These are phyloP conservation scores for Protonemura montana DNA, from an alignment of 2,888 invertebrate species.

Conservation along the genomic window DNA sequence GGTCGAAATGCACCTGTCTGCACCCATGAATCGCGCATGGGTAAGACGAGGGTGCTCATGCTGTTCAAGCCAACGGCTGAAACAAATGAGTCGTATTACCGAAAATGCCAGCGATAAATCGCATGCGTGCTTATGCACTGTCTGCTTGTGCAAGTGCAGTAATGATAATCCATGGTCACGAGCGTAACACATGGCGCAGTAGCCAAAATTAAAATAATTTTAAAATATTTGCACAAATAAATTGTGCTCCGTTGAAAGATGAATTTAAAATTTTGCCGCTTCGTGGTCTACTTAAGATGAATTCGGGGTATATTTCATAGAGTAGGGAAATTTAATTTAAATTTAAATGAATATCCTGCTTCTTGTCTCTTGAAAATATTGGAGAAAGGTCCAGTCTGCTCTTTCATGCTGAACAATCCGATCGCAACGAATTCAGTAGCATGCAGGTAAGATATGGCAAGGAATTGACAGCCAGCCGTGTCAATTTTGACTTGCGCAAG, in stretches of 20 bases:
- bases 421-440: not conserved
- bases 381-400: not conserved
- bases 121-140: not conserved
- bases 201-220: not conserved
- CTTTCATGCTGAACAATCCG: too few relatives aligned
- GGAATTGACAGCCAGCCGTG: not conserved
- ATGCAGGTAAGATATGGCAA: not conserved
- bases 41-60: not conserved
- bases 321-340: not conserved
- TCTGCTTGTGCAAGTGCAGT: not conserved
- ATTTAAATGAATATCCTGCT: not conserved
- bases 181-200: not conserved
- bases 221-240: not conserved
- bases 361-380: not conserved
- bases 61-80: not conserved
- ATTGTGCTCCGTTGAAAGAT: not conserved
- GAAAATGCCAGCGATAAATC: not conserved
- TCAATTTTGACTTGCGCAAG: not conserved
- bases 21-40: not conserved
- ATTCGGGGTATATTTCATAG: not conserved
- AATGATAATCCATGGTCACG: not conserved
- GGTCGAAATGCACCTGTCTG: not conserved
- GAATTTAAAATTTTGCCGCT: not conserved
- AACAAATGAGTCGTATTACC: conserved; percentile 9
- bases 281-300: not conserved